These are phyloP conservation scores for Brachirus orientalis DNA, from an alignment of 2,113 vertebrate genomes.

Conservation along the genomic window DNA sequence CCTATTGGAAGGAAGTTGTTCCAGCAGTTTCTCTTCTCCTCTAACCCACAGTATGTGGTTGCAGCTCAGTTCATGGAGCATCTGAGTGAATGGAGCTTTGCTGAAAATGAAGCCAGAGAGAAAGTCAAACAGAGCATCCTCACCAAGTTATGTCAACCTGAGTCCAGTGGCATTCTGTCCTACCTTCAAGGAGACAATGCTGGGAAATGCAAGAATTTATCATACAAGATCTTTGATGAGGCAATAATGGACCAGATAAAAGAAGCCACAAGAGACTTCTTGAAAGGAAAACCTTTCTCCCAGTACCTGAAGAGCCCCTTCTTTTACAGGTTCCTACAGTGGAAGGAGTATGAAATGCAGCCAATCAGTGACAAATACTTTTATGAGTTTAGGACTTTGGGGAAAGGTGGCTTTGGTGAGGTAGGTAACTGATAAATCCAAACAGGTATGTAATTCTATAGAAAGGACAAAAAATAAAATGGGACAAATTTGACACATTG, in stretches of 20 bases:
- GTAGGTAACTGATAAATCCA: conserved; percentile 70
- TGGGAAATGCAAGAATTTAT: conserved; percentile 74
- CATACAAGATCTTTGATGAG: conserved; percentile 78
- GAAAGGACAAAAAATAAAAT: background rate
- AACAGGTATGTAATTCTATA: background rate
- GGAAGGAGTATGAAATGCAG: conserved; percentile 92
- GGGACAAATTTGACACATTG: background rate
- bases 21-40: conserved; percentile 80
- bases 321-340: conserved; percentile 89
- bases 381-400: conserved; percentile 89
- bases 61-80: conserved; percentile 86
- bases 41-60: conserved; percentile 71
- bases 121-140: conserved; percentile 77
- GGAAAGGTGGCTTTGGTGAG: conserved; percentile 94
- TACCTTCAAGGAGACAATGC: conserved; percentile 82
- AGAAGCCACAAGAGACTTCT: conserved; percentile 80
- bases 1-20: conserved; percentile 90
- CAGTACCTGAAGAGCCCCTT: conserved; percentile 86
- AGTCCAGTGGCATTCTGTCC: conserved; percentile 75
- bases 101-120: conserved; percentile 77
- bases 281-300: conserved; percentile 86
- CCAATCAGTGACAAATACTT: conserved; percentile 88
- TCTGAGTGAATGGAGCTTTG: conserved; percentile 83
- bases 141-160: conserved; percentile 78
- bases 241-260: conserved; percentile 72